Evolutionary conservation across 2,888 invertebrate genomes (phyloP), one percentile per base, ranked within the genome.

Genomic region (Timema cristinae): DNA sequence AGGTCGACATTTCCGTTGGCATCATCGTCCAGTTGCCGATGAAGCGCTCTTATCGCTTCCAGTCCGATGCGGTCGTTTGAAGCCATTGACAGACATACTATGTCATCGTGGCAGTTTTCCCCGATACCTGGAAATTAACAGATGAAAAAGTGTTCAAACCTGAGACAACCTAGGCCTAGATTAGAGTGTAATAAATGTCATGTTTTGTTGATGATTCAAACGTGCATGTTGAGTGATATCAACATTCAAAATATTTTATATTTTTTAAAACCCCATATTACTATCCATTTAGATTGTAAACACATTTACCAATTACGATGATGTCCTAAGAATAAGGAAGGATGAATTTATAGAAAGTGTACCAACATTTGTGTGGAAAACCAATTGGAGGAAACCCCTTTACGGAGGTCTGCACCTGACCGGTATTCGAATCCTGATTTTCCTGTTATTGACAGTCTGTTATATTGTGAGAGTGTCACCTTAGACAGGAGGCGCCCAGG

Each of bases 1-100:
- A 97, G 89, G 84, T 99, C 98, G 76, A 99, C 94, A 82, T 95
- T 95, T 74, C 98, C 98, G 84, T 98, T 96, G 78, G 94, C 93
- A 85, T 99, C 98, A 81, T 99, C 98, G 82, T 99, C 98, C 77
- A 99, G 87, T 82, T 97, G 95, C 76, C 91, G 87, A 85, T 99
- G 98, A 63, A 99, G 89, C 77, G 92, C 90, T 76, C 89, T 89
- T 80, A 99, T 97, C 72, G 98, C 97, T 82, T 97, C 97, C 80
- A 95, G 90, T 50, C 95, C 96, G 70, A 92, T 87, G 77, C 90
- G 90, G 85, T 97, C 97, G 80, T 90, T 91, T 72, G 88, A 85
- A 78, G 86, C 85, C 82, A 86, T 87, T 70, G 87, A 86, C 77
- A 92, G 87, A 80, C 93, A 94, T 76, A 89, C 87, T 75, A 90